Conservation (phyloP, 2,888 invertebrate species). For the Chironomus tentans region DNA sequence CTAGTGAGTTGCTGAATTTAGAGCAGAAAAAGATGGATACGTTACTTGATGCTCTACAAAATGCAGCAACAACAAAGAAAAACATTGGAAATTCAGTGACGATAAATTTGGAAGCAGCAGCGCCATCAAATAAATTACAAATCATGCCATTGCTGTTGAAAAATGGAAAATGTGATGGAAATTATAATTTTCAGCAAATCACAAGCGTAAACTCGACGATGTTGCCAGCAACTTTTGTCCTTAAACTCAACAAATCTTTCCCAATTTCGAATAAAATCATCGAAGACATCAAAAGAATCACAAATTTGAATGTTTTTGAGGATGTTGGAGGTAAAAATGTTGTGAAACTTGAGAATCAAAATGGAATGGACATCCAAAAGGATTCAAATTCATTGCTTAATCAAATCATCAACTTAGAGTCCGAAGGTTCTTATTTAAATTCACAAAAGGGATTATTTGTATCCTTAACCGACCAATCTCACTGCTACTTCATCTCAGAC, state of each 20-base stretch:
- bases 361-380: conserved; percentile 38
- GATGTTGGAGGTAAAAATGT: conserved; percentile 36
- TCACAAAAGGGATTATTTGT: conserved; percentile 77
- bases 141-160: conserved; percentile 34
- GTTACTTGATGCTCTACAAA: conserved; percentile 61
- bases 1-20: conserved; percentile 79
- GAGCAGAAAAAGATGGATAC: conserved; percentile 63
- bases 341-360: background rate
- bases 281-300: conserved; percentile 52
- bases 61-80: conserved; percentile 44
- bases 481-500: conserved; percentile 89
- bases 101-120: conserved; percentile 80
- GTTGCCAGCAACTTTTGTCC: conserved; percentile 82
- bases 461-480: conserved; percentile 83
- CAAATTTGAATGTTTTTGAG: conserved; percentile 48
- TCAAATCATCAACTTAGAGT: conserved; percentile 68
- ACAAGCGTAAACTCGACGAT: conserved; percentile 78
- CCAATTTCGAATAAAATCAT: conserved; percentile 75
- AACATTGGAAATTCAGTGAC: conserved; percentile 79
- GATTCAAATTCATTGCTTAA: conserved; percentile 55
- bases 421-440: conserved; percentile 63
- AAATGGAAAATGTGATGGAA: background rate
- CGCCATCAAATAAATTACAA: conserved; percentile 59
- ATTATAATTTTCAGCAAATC: conserved; percentile 56
- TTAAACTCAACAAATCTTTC: conserved; percentile 70